Evolutionary conservation across 2,888 invertebrate species (phyloP), one percentile per base, ranked within the genome.

Genomic region (Cylindroiulus punctatus): DNA sequence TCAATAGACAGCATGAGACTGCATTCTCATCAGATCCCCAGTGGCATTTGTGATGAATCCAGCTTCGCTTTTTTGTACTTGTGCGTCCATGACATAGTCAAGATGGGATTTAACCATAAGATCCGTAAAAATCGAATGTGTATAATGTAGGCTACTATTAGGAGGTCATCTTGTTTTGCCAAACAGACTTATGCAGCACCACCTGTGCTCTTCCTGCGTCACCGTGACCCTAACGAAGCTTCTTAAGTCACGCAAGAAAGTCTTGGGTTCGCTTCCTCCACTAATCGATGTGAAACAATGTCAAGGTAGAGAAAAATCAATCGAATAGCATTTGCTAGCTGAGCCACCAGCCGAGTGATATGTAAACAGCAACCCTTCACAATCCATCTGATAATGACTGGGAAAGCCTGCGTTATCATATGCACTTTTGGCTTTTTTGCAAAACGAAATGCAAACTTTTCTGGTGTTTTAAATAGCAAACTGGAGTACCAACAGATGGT

Each of bases 231-330:
- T n/a, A 22, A 22, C n/a, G n/a, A 57, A 19, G 57, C 57, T 65
- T 65, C 65, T 65, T 65, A 19, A 0, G 65, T 26, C 65, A 65
- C 65, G 65, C 65, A 26, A 65, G 26, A 52, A 65, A 65, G 65
- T 5, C 44, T 14, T 10, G 44, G 8, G 12, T n/a, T 52, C 52
- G 52, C 52, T n/a, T 12, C 65, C n/a, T 65, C 26, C 26, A 26
- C 26, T 65, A 65, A 65, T 65, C 65, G 65, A 65, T 65, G 65
- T 26, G 65, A 65, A 65, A 65, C 65, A 65, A 65, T 65, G 65
- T 65, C 65, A 65, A 65, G 65, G 65, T 65, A 65, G 26, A 65
- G 26, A n/a, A 65, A 65, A 65, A 65, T 65, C 65, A 65, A 65
- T 65, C 26, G 65, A 26, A 65, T 26, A 26, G 65, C 65, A 26